Evolutionary conservation across 2,113 vertebrate species (phyloP), one percentile per base, ranked within the genome.

Genomic region (Rhinopithecus roxellana): DNA sequence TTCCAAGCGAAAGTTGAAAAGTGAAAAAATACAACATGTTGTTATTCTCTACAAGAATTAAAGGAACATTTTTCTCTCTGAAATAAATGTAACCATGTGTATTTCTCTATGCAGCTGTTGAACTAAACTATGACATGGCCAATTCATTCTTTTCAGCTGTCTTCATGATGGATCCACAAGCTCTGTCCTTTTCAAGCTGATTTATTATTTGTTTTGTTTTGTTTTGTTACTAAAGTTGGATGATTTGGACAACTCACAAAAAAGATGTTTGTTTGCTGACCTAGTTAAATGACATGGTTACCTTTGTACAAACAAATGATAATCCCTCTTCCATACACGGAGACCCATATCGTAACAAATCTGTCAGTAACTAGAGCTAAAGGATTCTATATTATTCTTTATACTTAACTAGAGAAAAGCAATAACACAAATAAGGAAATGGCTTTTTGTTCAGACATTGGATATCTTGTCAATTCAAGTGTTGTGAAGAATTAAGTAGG

Each of bases 231-330:
- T 86, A 9, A 97, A 81, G 27, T 83, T 93, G 59, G 55, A 57
- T 7, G 7, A 78, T 80, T 90, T 12, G 0, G 18, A 69, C 57
- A 92, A 35, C 70, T 89, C 78, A 77, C 38, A 84, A 87, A 81
- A 88, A 87, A 95, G 27, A 79, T 93, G 32, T 3, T 83, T 93
- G 45, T 90, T 96, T 96, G 95, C 94, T 95, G 90, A 90, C 94
- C 72, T 96, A 96, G 88, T 88, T 95, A 96, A 96, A 86, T 93
- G 74, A 84, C 87, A 89, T 38, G 79, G 38, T 95, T 98, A 67
- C 64, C 35, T 92, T 90, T 80, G 57, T 94, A 85, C 77, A 97
- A 97, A 93, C 25, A 96, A 97, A 96, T 57, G 72, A 78, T 96
- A 95, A 96, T 97, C 75, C 80, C 45, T 92, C 55, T 83, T 96